These are phyloP conservation scores for Benthosema pterotum DNA, from an alignment of 2,797 vertebrate species.

Conservation along the genomic window DNA sequence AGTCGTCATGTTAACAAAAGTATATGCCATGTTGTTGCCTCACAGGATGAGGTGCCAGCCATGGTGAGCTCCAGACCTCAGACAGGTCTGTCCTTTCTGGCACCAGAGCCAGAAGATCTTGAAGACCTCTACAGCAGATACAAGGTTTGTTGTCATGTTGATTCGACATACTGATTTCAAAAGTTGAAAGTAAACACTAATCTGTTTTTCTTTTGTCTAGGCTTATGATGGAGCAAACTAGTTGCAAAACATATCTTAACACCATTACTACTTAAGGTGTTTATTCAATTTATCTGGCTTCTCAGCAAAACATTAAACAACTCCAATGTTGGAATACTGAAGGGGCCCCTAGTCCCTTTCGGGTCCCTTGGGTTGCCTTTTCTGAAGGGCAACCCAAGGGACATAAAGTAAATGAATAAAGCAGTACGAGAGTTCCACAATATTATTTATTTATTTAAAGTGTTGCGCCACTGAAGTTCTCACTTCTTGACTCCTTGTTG, in stretches of 20 bases:
- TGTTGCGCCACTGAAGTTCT: too few relatives aligned
- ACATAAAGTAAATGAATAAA: too few relatives aligned
- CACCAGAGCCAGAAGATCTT: slow-evolving; percentile 90
- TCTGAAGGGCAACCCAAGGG: too few relatives aligned
- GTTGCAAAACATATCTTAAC: too few relatives aligned
- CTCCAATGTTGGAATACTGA: too few relatives aligned
- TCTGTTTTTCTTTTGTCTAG: neutral
- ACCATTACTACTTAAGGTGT: neutral
- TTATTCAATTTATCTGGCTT: too few relatives aligned
- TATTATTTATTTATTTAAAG: too few relatives aligned
- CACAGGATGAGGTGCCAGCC: slow-evolving; percentile 88
- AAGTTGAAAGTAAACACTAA: neutral
- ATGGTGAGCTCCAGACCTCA: slow-evolving; percentile 86
- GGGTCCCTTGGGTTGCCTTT: too few relatives aligned
- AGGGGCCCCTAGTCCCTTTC: too few relatives aligned
- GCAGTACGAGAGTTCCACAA: too few relatives aligned
- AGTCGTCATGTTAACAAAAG: neutral
- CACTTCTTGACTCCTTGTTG: too few relatives aligned
- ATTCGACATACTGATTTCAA: neutral
- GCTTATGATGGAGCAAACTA: neutral
- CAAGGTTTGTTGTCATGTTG: slow-evolving; percentile 79
- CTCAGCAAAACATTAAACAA: too few relatives aligned
- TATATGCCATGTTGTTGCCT: neutral
- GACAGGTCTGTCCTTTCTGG: slow-evolving; percentile 88
- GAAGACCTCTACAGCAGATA: slow-evolving; percentile 94